Evolutionary conservation across 2,113 vertebrate genomes (phyloP).

Genomic region (Mionectes macconnelli): DNA sequence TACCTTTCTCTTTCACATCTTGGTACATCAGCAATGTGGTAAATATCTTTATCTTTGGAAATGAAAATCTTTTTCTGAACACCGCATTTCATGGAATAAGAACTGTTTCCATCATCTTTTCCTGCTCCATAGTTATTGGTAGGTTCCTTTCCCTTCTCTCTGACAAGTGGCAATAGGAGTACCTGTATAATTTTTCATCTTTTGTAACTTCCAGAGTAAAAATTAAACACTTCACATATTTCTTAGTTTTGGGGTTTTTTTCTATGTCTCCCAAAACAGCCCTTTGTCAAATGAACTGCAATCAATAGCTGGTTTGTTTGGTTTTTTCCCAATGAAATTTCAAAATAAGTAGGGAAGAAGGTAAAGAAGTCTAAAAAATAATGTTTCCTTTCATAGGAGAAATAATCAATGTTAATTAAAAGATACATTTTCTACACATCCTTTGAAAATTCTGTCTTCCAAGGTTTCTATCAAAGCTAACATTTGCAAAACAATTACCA

Average conservation of each 20-base stretch:
- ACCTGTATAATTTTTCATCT: not conserved
- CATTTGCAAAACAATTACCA: constrained; percentile 29
- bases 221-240: not conserved
- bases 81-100: not conserved
- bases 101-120: not conserved
- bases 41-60: not conserved
- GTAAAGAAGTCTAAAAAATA: not conserved
- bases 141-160: not conserved
- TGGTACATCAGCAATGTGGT: not conserved
- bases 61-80: not conserved
- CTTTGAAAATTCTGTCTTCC: not conserved
- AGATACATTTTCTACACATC: not conserved
- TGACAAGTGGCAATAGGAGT: not conserved
- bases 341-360: not conserved
- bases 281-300: not conserved
- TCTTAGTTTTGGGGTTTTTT: fast-evolving
- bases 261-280: not conserved
- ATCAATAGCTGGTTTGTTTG: not conserved
- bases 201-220: not conserved
- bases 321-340: not conserved
- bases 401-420: not conserved
- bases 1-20: not conserved
- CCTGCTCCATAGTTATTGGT: not conserved
- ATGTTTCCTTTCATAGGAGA: not conserved
- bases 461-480: not conserved